Conservation (phyloP, 2,113 vertebrate species). For the Sebastes fasciatus region DNA sequence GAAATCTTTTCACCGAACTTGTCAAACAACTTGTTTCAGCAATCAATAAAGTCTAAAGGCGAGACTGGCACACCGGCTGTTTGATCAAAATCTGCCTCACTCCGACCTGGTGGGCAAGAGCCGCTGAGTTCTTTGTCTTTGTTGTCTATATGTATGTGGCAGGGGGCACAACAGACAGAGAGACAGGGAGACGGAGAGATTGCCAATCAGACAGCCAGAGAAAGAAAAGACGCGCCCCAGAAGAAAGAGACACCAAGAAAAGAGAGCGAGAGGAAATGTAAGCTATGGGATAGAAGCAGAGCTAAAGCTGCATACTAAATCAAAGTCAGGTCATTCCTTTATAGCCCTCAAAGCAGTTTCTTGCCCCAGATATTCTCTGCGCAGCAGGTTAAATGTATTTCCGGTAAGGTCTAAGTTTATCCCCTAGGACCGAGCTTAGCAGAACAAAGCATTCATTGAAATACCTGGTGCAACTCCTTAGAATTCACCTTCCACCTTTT, state of each 20-base stretch:
- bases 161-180: neutral
- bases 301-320: conserved; percentile 55
- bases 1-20: conserved; percentile 5
- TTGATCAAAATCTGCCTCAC: conserved; percentile 32
- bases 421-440: conserved; percentile 42
- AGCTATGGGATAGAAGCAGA: conserved; percentile 15
- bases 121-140: conserved; percentile 6
- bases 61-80: neutral
- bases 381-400: conserved; percentile 65
- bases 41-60: conserved; percentile 42
- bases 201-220: conserved; percentile 9
- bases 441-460: conserved; percentile 57
- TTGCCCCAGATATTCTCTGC: conserved; percentile 51
- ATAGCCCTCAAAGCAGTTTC: conserved; percentile 48
- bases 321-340: conserved; percentile 51
- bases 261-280: neutral
- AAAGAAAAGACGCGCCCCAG: neutral
- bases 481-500: neutral
- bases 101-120: conserved; percentile 24
- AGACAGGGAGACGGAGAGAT: neutral
- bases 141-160: conserved; percentile 7
- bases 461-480: conserved; percentile 6
- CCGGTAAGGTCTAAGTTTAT: conserved; percentile 45
- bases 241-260: neutral
- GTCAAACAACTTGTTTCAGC: conserved; percentile 37